phyloP scores from a whole-genome alignment of 2,888 invertebrate genomes.

The Papilio protenor region DNA sequence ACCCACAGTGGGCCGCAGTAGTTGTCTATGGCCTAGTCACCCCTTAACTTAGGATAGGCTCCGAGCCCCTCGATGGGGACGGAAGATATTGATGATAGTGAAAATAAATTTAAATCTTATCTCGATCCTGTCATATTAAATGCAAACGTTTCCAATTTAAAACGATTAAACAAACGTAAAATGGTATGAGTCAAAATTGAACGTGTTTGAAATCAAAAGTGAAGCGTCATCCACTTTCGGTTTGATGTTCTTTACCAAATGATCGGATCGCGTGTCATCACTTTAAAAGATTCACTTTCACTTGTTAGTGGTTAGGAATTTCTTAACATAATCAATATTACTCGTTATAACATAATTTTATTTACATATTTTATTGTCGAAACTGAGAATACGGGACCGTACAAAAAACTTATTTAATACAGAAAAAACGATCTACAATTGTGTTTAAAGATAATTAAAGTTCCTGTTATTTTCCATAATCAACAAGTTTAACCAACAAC shows the following conservation, averaged over 20 bases:
- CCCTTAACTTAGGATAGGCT: too few relatives aligned
- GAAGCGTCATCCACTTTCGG: constrained; percentile 56
- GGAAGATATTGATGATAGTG: too few relatives aligned
- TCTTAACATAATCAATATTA: constrained; percentile 25
- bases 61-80: too few relatives aligned
- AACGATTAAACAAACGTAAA: background rate
- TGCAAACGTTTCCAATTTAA: background rate
- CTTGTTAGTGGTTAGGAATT: constrained; percentile 55
- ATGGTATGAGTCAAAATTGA: constrained; percentile 16
- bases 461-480: background rate
- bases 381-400: too few relatives aligned
- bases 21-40: too few relatives aligned
- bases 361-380: background rate
- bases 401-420: too few relatives aligned
- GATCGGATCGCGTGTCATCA: constrained; percentile 67
- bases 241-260: constrained; percentile 59
- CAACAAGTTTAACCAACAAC: background rate
- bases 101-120: background rate
- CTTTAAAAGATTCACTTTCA: constrained; percentile 65
- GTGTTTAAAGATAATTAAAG: background rate
- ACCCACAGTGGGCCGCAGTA: too few relatives aligned
- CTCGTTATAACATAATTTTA: background rate
- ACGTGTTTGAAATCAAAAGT: constrained; percentile 40
- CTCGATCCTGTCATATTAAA: background rate
- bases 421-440: background rate